Conservation (phyloP, 2,797 vertebrate genomes). For the Gambusia yucatana region DNA sequence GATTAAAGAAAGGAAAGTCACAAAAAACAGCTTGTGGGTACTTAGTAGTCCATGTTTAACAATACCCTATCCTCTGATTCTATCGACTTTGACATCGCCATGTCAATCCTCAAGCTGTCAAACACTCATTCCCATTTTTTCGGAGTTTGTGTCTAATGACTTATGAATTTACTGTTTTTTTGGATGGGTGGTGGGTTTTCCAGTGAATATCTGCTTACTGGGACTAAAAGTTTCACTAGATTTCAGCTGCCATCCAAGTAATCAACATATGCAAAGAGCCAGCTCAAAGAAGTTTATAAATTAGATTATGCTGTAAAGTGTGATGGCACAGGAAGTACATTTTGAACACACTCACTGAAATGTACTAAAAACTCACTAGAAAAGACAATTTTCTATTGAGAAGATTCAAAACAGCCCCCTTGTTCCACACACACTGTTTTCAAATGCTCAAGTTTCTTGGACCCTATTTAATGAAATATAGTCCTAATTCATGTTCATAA, state of each 20-base stretch:
- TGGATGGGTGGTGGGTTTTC: neutral
- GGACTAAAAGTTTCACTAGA: neutral
- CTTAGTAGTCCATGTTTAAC: conserved; percentile 2
- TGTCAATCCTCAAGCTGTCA: conserved; percentile 19
- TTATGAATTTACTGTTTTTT: conserved; percentile 9
- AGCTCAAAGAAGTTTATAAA: neutral
- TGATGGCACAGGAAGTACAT: neutral
- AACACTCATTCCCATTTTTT: conserved; percentile 20
- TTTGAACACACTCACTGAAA: neutral
- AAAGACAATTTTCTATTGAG: neutral
- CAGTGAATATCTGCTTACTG: neutral
- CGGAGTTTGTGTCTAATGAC: conserved; percentile 15
- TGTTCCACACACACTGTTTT: neutral
- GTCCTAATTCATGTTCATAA: neutral
- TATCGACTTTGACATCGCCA: conserved; percentile 56
- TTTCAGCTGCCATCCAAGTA: neutral
- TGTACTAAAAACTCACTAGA: neutral
- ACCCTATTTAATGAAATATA: neutral
- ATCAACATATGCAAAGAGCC: neutral
- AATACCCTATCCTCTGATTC: conserved; percentile 36
- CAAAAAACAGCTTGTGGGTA: neutral
- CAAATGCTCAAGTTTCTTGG: neutral
- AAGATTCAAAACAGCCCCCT: neutral
- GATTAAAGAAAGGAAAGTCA: conserved; percentile 3
- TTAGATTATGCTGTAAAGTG: neutral